Conservation (phyloP, 2,113 vertebrate species). For the Puntigrus tetrazona region DNA sequence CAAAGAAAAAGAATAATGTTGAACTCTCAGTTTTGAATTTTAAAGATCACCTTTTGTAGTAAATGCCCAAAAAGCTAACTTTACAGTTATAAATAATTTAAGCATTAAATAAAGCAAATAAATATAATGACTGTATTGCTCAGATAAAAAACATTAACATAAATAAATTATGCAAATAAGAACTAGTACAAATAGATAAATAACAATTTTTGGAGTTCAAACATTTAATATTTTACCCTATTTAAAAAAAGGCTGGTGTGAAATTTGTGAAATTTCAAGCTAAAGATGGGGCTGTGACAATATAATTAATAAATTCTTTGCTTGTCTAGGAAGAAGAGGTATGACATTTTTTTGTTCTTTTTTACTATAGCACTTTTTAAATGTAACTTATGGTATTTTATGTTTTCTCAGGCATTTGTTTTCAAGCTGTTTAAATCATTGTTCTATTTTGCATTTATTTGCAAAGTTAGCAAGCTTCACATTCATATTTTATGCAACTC, state of each 20-base stretch:
- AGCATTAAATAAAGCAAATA: slow-evolving; percentile 31
- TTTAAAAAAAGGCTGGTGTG: slow-evolving; percentile 13
- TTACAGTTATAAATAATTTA: not conserved
- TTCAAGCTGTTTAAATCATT: not conserved
- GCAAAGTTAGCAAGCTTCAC: slow-evolving; percentile 26
- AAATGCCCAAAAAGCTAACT: not conserved
- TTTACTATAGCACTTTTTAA: not conserved
- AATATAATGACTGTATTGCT: not conserved
- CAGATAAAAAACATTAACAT: slow-evolving; percentile 10
- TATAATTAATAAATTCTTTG: not conserved
- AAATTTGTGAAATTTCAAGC: not conserved
- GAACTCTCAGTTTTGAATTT: not conserved
- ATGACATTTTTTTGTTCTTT: not conserved
- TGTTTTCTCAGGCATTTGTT: not conserved
- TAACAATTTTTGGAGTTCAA: slow-evolving; percentile 55
- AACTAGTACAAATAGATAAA: slow-evolving; percentile 50
- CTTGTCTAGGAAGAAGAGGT: not conserved
- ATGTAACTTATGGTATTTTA: not conserved
- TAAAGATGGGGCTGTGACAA: not conserved
- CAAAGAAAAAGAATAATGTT: not conserved
- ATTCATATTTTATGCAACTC: slow-evolving; percentile 13
- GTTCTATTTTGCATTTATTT: not conserved
- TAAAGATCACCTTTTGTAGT: not conserved
- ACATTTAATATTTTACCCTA: not conserved
- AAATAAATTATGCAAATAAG: slow-evolving; percentile 39